Evolutionary conservation across 2,888 invertebrate genomes (phyloP), one percentile per base, ranked within the genome.

Genomic region (Cordilura impudica): DNA sequence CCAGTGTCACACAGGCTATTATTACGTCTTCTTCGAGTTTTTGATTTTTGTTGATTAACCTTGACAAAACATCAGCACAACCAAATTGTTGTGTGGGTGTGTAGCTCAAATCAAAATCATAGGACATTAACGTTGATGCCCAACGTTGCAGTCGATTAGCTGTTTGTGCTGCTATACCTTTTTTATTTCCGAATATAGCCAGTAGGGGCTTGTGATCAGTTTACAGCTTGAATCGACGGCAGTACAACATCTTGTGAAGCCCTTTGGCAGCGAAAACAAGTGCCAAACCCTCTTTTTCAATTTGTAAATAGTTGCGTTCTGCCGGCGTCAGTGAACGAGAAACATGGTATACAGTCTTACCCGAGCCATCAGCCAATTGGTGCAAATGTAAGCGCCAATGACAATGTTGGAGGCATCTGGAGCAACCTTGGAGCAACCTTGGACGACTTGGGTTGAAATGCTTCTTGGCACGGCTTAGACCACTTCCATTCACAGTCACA

Each of bases 281-380:
- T n/a, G 49, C 63, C 10, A 63, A n/a, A 8, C 49, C 47, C 10
- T 63, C 63, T 35, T 54, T 54, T 6, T 63, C 63, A 16, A 51
- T 84, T 83, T 53, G 88, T 84, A 18, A 89, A 84, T 19, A 82
- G 73, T 16, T 63, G 12, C 31, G 45, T 12, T 61, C 19, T 31
- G 45, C 49, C 12, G 65, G 65, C n/a, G 65, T 63, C 39, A 35
- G 35, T 16, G 26, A 26, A 7, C 63, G 12, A 3, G 47, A 23
- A 26, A 26, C 26, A 14, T 49, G 49, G 16, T 49, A 60, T 26
- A 75, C 82, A 4, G 84, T 84, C 81, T 83, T 82, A 63, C 84
- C 83, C 45, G 78, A 73, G 45, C 86, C 84, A 81, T 86, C 83
- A 12, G 14, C n/a, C 14, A 83, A 89, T 18, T 84, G 73, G 7